Conservation (phyloP, 2,113 vertebrate species). For the Leptodactylus fuscus region DNA sequence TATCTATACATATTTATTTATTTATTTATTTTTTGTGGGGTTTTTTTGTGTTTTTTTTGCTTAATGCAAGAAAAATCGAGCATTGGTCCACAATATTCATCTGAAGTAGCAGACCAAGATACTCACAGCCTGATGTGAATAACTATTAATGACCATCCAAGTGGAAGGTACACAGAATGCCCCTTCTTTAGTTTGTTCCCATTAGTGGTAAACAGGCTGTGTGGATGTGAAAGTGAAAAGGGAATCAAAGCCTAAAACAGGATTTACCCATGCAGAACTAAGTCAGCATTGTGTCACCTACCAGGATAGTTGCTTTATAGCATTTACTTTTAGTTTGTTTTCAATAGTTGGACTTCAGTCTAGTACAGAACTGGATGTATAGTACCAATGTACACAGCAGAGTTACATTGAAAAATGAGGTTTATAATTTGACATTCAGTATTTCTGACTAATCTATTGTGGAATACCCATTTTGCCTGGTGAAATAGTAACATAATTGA, state of each 20-base stretch:
- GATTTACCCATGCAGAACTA: constrained; percentile 49
- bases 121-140: neutral
- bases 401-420: no score
- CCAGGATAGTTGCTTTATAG: neutral
- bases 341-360: neutral
- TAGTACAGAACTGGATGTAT: no score
- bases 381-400: no score
- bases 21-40: no score
- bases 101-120: neutral
- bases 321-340: neutral
- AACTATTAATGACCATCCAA: constrained; percentile 6
- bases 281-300: neutral
- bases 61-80: neutral
- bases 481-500: no score
- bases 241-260: constrained; percentile 28
- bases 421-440: no score
- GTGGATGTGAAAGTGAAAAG: constrained; percentile 41
- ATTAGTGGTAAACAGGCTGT: constrained; percentile 34
- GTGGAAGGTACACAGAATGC: constrained; percentile 42
- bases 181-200: neutral
- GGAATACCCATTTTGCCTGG: no score
- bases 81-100: neutral
- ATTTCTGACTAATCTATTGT: no score
- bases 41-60: no score
- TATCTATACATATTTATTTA: no score